Evolutionary conservation across 2,113 vertebrate genomes (phyloP), one percentile per base, ranked within the genome.

Genomic region (Perca fluviatilis): DNA sequence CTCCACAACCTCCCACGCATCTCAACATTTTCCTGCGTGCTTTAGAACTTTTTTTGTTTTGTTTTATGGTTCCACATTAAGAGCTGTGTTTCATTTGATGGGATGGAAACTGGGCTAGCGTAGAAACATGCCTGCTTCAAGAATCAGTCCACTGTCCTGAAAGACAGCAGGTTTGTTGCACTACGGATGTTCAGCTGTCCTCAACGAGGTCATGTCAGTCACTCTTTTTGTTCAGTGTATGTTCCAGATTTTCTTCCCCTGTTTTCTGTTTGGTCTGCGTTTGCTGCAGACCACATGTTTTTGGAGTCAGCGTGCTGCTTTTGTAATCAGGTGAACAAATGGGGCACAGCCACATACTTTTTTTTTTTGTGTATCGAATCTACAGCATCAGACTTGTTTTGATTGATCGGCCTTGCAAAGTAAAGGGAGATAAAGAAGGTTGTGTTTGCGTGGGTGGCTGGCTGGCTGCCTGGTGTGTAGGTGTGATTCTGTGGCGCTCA

Each of bases 211-310:
- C 74, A 25, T 79, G 62, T 70, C 60, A 49, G 65, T 73, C 60
- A 49, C 75, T 88, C 43, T 56, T 68, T 83, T 69, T 54, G 23
- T 56, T 73, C 46, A 23, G 33, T 18, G 10, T 69, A 15, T 70
- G 77, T 72, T 84, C 86, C 79, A 90, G 88, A 89, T 93, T 89
- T 89, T 69, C 21, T 57, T 73, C n/a, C 57, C 46, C 82, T 82
- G 13, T 82, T 63, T 66, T 86, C 62, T 71, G 64, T 65, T 89
- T 81, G 53, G 67, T 77, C 63, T 78, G 50, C 1, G 7, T 65
- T 88, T 68, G 77, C 77, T 79, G 84, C 57, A 50, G 83, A 73
- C 80, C 91, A 94, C 90, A 92, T 95, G 93, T 88, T 94, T 91
- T 86, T 85, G 57, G 72, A 84, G 63, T 93, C 81, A 60, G 74